phyloP scores from a whole-genome alignment of 2,888 invertebrate species.

The Aspidiotus destructor region DNA sequence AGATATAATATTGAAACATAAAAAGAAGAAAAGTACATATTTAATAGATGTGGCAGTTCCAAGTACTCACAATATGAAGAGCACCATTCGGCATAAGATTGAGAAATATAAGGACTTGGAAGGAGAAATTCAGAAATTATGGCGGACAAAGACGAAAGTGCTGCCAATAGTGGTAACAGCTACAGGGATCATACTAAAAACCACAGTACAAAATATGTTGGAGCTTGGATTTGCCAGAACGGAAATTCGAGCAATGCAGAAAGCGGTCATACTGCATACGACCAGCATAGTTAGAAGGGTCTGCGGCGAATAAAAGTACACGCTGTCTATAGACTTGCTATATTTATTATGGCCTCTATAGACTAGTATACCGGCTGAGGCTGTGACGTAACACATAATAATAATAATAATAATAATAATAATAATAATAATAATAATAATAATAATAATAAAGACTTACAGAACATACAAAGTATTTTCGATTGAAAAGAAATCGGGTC shows the following conservation, averaged over 20 bases:
- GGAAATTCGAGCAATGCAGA: neutral
- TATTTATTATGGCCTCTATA: neutral
- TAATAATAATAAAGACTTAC: too few species aligned
- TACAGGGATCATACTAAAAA: neutral
- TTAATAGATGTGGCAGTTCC: neutral
- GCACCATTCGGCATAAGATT: neutral
- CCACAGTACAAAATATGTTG: neutral
- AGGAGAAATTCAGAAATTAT: neutral
- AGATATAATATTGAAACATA: neutral
- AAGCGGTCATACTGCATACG: neutral
- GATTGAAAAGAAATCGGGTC: too few species aligned
- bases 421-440: too few species aligned
- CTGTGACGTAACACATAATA: too few species aligned
- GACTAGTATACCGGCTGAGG: neutral
- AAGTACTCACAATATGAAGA: neutral
- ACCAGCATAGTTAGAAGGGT: neutral
- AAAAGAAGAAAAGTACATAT: neutral
- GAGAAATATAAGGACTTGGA: neutral
- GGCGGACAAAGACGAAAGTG: neutral
- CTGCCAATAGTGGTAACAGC: neutral
- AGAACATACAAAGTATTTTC: too few species aligned
- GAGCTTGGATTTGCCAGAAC: neutral
- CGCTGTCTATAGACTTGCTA: slow-evolving; percentile 1
- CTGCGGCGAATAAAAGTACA: neutral
- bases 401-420: too few species aligned